These are phyloP conservation scores for Eurystomus gularis DNA, from an alignment of 2,113 vertebrate genomes.

Conservation along the genomic window DNA sequence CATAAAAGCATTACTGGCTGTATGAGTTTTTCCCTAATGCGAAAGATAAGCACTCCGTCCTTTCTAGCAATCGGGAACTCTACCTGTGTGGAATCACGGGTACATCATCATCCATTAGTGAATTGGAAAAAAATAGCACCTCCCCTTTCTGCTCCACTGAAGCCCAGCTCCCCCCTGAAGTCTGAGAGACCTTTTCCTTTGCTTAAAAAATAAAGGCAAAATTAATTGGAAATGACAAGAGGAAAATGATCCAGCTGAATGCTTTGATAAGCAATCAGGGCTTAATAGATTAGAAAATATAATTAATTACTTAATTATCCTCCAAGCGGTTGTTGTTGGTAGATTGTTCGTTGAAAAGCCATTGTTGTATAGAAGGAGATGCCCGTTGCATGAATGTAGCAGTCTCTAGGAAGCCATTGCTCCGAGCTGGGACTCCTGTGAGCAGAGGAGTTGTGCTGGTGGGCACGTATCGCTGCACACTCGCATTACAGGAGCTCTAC, in stretches of 20 bases:
- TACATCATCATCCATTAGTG: neutral
- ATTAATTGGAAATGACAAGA: conserved; percentile 77
- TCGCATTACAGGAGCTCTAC: fast-evolving
- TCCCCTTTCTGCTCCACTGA: neutral
- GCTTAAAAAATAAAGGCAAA: conserved; percentile 13
- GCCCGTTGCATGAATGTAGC: neutral
- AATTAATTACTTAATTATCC: conserved; percentile 78
- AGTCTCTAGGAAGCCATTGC: neutral
- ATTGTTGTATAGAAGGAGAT: conserved; percentile 16
- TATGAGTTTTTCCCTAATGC: neutral
- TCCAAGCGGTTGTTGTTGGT: conserved; percentile 51
- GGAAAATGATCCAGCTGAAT: conserved; percentile 70
- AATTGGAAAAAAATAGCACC: neutral
- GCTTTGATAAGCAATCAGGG: conserved; percentile 72
- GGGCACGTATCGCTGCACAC: neutral
- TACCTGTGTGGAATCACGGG: neutral
- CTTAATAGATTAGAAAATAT: conserved; percentile 76
- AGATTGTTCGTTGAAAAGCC: conserved; percentile 48
- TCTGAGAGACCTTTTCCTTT: neutral
- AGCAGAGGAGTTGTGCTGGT: neutral
- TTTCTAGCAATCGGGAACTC: neutral
- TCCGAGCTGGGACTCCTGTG: neutral
- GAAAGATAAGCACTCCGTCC: neutral
- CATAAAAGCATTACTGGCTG: neutral
- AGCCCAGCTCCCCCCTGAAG: neutral